Base-by-base conservation (phyloP, 1,140 invertebrate genomes). In the Nebria ingens region DNA sequence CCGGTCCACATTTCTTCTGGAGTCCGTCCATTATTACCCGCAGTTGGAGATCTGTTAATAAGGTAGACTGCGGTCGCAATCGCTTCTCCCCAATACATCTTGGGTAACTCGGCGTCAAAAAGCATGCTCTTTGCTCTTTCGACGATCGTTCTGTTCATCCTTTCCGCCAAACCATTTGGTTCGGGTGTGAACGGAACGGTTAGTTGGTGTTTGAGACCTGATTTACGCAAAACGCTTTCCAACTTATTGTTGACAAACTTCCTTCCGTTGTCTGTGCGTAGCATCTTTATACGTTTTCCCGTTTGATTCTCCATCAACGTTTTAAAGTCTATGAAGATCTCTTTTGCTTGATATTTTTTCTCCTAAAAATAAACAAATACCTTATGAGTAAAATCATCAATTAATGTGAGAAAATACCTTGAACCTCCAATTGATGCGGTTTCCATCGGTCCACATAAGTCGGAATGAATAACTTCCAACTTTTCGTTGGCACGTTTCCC, bases 131-230 rank as follows among this genome's bases (percentile, higher is more conserved):
- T 61, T 11, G 59, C 62, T 42, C 15, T 59, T 19, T 56, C 52
- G 21, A 61, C 65, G 29, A 72, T 15, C 6, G 65, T 73, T 56
- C 70, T 34, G 20, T 68, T 73, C 51, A 68, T 64, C 23, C 63
- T 52, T 53, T 75, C 73, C 15, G 65, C 63, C 15, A 59, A 61
- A 3, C 72, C 72, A 60, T 78, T 79, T 54, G 73, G 66, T 61
- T 78, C 58, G 0, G 73, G 70, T 2, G 66, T 71, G 56, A 75
- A 76, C 0, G 66, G 51, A 19, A 65, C 61, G n/a, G 62, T 64
- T 6, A 51, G 65, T 56, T 69, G 59, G 34, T 72, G 65, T 21
- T 23, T 49, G 19, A 72, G 65, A 9, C 64, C 68, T 29, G 29
- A 20, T 22, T 34, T 50, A n/a, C 20, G 1, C 1, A 65, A 60